Evolutionary conservation across 2,113 vertebrate genomes (phyloP), one percentile per base, ranked within the genome.

Genomic region (Odobenus rosmarus): DNA sequence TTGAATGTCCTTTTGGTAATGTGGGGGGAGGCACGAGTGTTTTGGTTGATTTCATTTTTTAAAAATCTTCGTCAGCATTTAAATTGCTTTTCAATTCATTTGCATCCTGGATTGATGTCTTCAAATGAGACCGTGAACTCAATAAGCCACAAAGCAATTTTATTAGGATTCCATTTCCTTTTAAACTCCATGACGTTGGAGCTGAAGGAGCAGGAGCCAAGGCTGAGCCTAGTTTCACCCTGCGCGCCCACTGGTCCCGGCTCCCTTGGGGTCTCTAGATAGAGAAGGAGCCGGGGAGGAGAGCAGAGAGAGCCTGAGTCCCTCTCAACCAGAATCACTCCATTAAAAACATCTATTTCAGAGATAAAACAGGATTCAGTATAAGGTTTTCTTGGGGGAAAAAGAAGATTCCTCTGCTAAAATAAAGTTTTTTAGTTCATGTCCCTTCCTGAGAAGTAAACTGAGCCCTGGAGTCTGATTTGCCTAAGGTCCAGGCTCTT

Each of bases 21-120:
- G 21, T n/a, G 7, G 4, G 1, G 11, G 42, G 12, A 33, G 57
- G 9, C 36, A 42, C 18, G 2, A 23, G 1, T 76, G 7, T 76
- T 79, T 71, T 33, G 7, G 59, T 93, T 72, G 24, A 76, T 62
- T 81, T 88, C 24, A 67, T 53, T 64, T 23, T 76, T n/a, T 83
- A 39, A 42, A 88, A 55, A 42, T 10, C 46, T 84, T 10, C 33
- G 39, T 46, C 53, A 89, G 82, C 31, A 92, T 51, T 89, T 85
- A 80, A 57, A 71, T 53, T 72, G 4, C 69, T 72, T 94, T 93
- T 83, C 26, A 93, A 57, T 86, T 39, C 57, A 62, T 77, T 69
- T 77, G 6, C 36, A 4, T 33, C 49, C 57, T 59, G 33, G 51
- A 64, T 36, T 57, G 71, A 18, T 46, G 51, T 51, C 36, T 93